Evolutionary conservation across 2,888 invertebrate species (phyloP), one percentile per base, ranked within the genome.

Genomic region (Xestia ashworthii): DNA sequence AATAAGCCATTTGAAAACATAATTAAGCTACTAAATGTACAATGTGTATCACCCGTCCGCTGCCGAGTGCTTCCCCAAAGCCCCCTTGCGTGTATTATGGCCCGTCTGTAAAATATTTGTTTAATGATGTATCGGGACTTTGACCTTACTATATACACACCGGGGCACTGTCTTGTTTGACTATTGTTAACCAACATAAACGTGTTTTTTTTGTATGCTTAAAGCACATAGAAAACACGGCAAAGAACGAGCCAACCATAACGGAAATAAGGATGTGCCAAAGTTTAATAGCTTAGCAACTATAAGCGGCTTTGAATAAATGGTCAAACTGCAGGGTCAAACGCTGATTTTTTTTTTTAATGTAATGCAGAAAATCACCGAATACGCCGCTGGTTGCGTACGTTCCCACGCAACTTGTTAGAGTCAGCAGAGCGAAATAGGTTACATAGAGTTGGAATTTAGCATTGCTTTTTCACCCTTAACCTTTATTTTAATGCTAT

Each of bases 381-480:
- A 73, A 67, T 67, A 66, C n/a, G 64, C 50, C 32, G 55, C 71
- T 58, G 50, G 68, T 69, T 83, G 85, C 41, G 68, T 58, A 53
- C 9, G n/a, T 77, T 85, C 82, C 82, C 82, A 77, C 85, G 68
- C 58, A 85, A 73, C 81, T 85, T 77, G 55, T 66, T 50, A 64
- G 60, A 74, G 55, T 71, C 83, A 85, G 64, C 71, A 62, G 74
- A 77, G 77, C 82, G 70, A 85, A 85, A 71, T 85, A 73, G 82
- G 82, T 76, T 82, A 81, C 76, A 38, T 32, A 69, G 64, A 84
- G 44, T 71, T 74, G 25, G 46, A 67, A 58, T 78, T 83, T 38
- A 74, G 19, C 74, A 32, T 66, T 69, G 66, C 64, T 60, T 68
- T 83, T 74, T 58, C 48, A 68, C 19, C 50, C 62, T 80, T 58